Base-by-base conservation (phyloP, 2,888 invertebrate species). In the Drosophila sordidula region DNA sequence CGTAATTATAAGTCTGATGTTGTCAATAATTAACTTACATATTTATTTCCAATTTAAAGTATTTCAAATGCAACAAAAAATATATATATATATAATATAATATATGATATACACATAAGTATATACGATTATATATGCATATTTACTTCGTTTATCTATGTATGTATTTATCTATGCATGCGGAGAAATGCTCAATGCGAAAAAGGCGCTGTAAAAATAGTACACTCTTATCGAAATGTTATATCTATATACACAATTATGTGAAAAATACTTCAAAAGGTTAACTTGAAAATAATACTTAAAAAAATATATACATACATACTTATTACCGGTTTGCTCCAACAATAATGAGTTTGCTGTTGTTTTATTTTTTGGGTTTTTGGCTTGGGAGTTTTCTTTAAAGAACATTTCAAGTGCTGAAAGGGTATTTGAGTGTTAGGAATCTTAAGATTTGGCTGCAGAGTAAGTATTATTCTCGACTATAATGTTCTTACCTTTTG, bases 1-100 rank as follows among this genome's bases (percentile, higher is more conserved):
- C 75, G 86, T 90, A 90, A 90, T 90, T 90, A 89, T 89, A 90
- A 90, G 90, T 89, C 90, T 91, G 90, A 90, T 88, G 89, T 90
- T 82, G 90, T 91, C 91, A 91, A 90, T 91, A 89, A 79, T 65
- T 69, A 82, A 67, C 68, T 76, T 72, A 72, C 38, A 67, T 67
- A 70, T 70, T 75, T 67, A 80, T 75, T 75, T 77, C 61, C 72
- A 50, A 78, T 59, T 58, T 65, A 77, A 73, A 62, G 77, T 78
- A 78, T 77, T 84, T 49, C 42, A 77, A 78, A 80, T 66, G 69
- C 73, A 68, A 66, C 44, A 55, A 63, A 65, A 5, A 26, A 26
- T 26, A 26, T 26, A 29, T 29, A 46, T 26, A 49, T 51, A 47
- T 52, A 46, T 67, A 72, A 62, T 55, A 59, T 59, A 58, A 73